Percentiles rank a stretch among this genome's conserved stretches.
phyloP scores from a whole-genome alignment of 2,113 vertebrate species.

The Rhinopomastus cyanomelas region DNA sequence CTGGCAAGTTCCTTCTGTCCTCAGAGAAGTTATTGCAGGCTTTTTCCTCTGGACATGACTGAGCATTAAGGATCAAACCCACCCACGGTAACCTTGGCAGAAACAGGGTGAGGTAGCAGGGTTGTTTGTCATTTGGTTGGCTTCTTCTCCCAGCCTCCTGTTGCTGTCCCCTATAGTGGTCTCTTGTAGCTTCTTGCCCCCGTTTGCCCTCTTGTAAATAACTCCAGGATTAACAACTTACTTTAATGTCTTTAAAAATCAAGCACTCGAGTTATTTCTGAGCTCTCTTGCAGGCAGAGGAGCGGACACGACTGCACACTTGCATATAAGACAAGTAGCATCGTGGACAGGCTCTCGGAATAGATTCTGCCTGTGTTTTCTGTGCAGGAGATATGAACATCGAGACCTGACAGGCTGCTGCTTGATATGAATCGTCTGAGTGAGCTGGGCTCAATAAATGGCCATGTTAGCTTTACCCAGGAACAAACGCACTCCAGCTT shows the following conservation, averaged over 20 bases:
- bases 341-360: neutral
- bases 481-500: constrained; percentile 4
- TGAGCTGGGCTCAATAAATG: neutral
- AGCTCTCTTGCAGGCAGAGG: neutral
- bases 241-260: neutral
- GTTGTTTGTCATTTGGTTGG: neutral
- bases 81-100: neutral
- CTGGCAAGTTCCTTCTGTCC: neutral
- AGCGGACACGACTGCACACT: neutral
- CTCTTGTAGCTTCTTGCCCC: neutral
- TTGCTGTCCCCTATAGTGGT: neutral
- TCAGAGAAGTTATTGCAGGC: neutral
- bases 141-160: neutral
- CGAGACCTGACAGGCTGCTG: neutral
- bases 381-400: neutral
- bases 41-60: neutral
- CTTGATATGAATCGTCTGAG: neutral
- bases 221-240: neutral
- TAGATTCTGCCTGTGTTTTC: neutral
- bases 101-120: neutral
- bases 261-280: neutral
- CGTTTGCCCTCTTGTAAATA: neutral
- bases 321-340: neutral
- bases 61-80: neutral
- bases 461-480: neutral